Evolutionary conservation across 2,888 invertebrate species (phyloP).

Genomic region (Erynnis tages): DNA sequence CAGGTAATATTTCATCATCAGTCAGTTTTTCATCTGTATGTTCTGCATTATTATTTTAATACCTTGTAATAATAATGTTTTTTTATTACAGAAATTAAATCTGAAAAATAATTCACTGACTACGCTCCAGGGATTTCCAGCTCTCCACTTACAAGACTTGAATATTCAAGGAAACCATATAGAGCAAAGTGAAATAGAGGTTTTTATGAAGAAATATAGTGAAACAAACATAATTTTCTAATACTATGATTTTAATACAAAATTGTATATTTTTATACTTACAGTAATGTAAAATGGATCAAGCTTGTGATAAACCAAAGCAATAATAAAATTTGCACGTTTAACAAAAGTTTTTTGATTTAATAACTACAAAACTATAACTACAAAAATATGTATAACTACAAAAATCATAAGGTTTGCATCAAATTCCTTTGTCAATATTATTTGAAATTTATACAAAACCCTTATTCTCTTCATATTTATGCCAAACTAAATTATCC

Average conservation of each 20-base stretch:
- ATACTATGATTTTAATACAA: slow-evolving; percentile 27
- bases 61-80: background rate
- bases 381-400: too few species aligned
- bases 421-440: too few species aligned
- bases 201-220: slow-evolving; percentile 51
- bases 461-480: too few species aligned
- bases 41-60: background rate
- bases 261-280: slow-evolving; percentile 16
- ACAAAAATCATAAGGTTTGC: too few species aligned
- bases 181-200: slow-evolving; percentile 48
- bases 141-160: slow-evolving; percentile 68
- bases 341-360: background rate
- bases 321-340: slow-evolving; percentile 13
- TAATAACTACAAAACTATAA: too few species aligned
- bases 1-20: slow-evolving; percentile 51
- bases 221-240: slow-evolving; percentile 50
- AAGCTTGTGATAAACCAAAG: slow-evolving; percentile 19
- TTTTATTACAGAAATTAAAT: slow-evolving; percentile 67
- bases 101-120: slow-evolving; percentile 75
- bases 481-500: too few species aligned
- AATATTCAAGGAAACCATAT: slow-evolving; percentile 72
- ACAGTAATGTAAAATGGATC: background rate
- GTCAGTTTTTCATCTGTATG: background rate
- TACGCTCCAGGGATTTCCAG: slow-evolving; percentile 74
- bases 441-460: too few species aligned